Evolutionary conservation across 1,140 invertebrate species (phyloP).

Genomic region (Teleopsis dalmanni): DNA sequence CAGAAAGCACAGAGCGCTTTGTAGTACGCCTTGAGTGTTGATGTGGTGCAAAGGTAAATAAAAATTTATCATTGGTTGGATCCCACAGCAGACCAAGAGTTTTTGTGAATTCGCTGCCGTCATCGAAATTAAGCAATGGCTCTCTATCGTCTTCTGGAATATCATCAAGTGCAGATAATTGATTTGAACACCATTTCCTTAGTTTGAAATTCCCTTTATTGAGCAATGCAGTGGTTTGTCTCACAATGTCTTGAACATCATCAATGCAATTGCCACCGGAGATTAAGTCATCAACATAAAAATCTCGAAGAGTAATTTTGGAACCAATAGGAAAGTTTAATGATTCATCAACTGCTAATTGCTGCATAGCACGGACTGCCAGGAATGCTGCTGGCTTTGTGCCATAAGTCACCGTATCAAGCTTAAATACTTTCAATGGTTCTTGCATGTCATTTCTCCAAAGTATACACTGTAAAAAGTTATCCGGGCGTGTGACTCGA

Average conservation of each 20-base stretch:
- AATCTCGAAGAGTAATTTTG: conserved; percentile 19
- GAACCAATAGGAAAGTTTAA: conserved; percentile 8
- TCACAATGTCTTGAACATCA: background rate
- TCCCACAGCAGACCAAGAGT: conserved; percentile 5
- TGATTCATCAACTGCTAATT: conserved; percentile 33
- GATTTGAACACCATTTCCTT: conserved; percentile 41
- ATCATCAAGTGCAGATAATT: conserved; percentile 11
- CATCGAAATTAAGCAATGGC: conserved; percentile 1
- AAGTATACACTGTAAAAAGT: conserved; percentile 42
- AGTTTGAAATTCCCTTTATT: background rate
- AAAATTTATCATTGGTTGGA: background rate
- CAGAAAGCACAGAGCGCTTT: conserved; percentile 20
- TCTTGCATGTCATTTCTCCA: conserved; percentile 30
- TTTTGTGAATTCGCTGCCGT: conserved; percentile 10
- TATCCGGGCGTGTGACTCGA: conserved; percentile 27
- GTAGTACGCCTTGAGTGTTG: conserved; percentile 9
- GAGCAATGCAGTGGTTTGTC: background rate
- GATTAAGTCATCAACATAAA: conserved; percentile 42
- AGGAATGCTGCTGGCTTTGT: conserved; percentile 22
- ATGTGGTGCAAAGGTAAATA: background rate
- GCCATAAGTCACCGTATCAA: conserved; percentile 26
- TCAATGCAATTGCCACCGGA: conserved; percentile 19
- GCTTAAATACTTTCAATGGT: conserved; percentile 13
- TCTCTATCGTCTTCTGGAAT: background rate
- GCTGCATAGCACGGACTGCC: conserved; percentile 24